These are phyloP conservation scores for Hypena proboscidalis DNA, from an alignment of 2,888 invertebrate genomes.

Conservation along the genomic window DNA sequence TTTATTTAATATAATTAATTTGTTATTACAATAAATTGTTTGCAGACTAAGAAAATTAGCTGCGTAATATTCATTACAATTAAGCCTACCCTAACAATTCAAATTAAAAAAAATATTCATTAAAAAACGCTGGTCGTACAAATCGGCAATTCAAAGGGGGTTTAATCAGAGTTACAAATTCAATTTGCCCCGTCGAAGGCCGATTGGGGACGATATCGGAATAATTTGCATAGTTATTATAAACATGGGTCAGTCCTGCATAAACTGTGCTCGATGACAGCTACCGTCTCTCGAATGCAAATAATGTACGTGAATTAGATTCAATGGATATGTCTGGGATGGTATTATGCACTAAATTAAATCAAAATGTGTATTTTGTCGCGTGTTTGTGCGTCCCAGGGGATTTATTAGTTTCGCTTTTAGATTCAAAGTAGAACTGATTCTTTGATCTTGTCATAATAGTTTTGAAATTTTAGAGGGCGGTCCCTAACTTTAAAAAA, in stretches of 20 bases:
- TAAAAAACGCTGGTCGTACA: conserved; percentile 47
- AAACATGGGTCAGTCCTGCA: conserved; percentile 81
- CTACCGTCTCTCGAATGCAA: conserved; percentile 72
- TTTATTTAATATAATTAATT: too few species aligned
- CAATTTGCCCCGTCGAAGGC: conserved; percentile 71
- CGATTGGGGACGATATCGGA: conserved; percentile 77
- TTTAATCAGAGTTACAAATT: conserved; percentile 83
- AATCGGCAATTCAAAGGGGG: conserved; percentile 71
- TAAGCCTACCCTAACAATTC: conserved; percentile 12
- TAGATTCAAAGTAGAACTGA: too few species aligned
- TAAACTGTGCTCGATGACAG: conserved; percentile 75
- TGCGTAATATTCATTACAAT: background rate
- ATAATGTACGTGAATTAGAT: conserved; percentile 53
- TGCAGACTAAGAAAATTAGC: too few species aligned
- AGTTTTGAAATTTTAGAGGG: too few species aligned
- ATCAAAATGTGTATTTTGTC: too few species aligned
- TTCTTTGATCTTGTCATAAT: too few species aligned
- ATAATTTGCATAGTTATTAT: conserved; percentile 85
- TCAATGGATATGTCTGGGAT: conserved; percentile 41
- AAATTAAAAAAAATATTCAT: conserved; percentile 50
- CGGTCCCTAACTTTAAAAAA: too few species aligned
- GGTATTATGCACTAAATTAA: too few species aligned
- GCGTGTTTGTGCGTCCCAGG: too few species aligned
- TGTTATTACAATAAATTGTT: too few species aligned
- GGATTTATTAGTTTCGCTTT: too few species aligned